Evolutionary conservation across 2,113 vertebrate genomes (phyloP), one percentile per base, ranked within the genome.

Genomic region (Megaceryle torquata): DNA sequence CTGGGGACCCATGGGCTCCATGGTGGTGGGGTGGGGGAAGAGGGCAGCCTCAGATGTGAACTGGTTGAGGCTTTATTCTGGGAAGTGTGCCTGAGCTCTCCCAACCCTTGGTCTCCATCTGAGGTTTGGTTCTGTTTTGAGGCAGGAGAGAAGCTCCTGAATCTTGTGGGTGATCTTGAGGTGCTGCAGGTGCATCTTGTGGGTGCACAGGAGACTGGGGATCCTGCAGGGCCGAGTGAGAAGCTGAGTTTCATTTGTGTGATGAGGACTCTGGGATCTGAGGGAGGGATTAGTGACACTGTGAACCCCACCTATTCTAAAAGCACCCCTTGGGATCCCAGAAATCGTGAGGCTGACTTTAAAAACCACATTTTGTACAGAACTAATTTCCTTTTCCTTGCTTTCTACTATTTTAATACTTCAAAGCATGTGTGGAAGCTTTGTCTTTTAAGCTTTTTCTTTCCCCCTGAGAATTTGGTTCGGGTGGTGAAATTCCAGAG

Each of bases 271-370:
- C 68, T 54, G 24, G 18, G 16, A 5, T 43, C 14, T 31, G 59
- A 57, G 48, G 1, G 2, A 74, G 31, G 37, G n/a, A 5, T 50
- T 68, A 48, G 2, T 79, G 18, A n/a, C 14, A 0, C 48, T 72
- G 33, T 61, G 70, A 82, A 5, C 33, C 3, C 12, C 10, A 5
- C 0, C 0, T 68, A 51, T 81, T 77, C 59, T 53, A 21, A 33
- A 86, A 65, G 39, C 37, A 59, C 13, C 22, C 2, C 48, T 41
- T 29, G 44, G 60, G n/a, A 65, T 51, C 64, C 37, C 69, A 84
- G 74, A 53, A 89, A 41, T 60, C 11, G 2, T 16, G 28, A 81
- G 41, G 26, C 72, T 91, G 72, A 53, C 26, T 93, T 84, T 14
- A 81, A 93, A 93, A 95, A 39, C 21, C 16, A 26, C 10, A 8